Percentiles rank a stretch among this genome's conserved stretches.
Evolutionary conservation across 2,888 invertebrate species (phyloP).

Genomic region (Leptopterna dolabrata): DNA sequence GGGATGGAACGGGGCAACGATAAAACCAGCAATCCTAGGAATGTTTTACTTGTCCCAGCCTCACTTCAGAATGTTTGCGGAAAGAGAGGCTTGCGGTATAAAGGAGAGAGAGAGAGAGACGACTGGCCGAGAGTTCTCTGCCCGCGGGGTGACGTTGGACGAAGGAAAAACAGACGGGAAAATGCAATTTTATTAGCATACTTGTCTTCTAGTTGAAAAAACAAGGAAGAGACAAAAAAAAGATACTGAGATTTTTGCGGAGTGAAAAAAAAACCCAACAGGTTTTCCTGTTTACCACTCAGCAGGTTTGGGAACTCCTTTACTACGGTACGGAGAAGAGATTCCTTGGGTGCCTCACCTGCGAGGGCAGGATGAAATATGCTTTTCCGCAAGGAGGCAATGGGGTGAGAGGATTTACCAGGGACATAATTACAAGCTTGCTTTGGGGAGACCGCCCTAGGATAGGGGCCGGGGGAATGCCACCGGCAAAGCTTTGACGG

Average conservation of each 20-base stretch:
- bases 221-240: background rate
- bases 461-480: background rate
- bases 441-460: background rate
- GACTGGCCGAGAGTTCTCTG: slow-evolving; percentile 31
- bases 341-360: slow-evolving; percentile 14
- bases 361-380: slow-evolving; percentile 22
- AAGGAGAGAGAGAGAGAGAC: background rate
- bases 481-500: slow-evolving; percentile 18
- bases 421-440: slow-evolving; percentile 30
- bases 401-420: background rate
- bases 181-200: slow-evolving; percentile 48
- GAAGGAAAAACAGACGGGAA: slow-evolving; percentile 17
- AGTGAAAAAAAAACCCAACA: background rate
- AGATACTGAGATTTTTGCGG: background rate
- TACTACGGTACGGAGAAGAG: background rate
- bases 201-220: background rate
- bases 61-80: background rate
- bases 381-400: slow-evolving; percentile 9
- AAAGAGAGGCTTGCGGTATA: background rate
- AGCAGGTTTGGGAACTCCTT: background rate
- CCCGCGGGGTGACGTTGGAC: background rate
- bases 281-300: background rate
- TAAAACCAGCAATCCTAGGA: slow-evolving; percentile 51
- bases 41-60: slow-evolving; percentile 43
- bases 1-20: slow-evolving; percentile 18